These are phyloP conservation scores for Ferdinandea cuprea DNA, from an alignment of 2,888 invertebrate species.

Conservation along the genomic window DNA sequence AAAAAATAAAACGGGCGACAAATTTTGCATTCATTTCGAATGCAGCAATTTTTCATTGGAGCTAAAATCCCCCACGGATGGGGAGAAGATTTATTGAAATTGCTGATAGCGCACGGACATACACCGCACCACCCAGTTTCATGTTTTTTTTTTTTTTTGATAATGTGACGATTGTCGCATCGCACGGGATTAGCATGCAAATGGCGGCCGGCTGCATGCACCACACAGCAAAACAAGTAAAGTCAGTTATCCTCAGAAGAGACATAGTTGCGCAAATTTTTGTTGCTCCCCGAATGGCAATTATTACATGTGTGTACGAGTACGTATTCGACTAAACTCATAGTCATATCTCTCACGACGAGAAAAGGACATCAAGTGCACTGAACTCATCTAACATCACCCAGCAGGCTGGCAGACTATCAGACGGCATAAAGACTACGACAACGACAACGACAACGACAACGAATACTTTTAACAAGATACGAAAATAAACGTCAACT, in stretches of 20 bases:
- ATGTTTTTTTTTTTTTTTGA: not conserved
- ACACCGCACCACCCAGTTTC: not conserved
- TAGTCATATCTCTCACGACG: not conserved
- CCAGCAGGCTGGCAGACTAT: slow-evolving; percentile 5
- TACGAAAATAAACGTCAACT: slow-evolving; percentile 59
- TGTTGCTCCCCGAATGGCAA: not conserved
- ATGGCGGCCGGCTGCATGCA: not conserved
- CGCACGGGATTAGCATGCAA: not conserved
- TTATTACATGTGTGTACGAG: not conserved
- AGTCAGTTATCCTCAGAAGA: not conserved
- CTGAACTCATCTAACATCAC: not conserved
- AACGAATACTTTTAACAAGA: slow-evolving; percentile 13
- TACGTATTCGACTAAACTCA: not conserved
- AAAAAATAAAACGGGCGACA: not conserved
- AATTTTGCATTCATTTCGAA: slow-evolving; percentile 8
- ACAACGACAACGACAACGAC: not conserved
- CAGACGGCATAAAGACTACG: not conserved
- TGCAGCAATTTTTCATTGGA: slow-evolving; percentile 7
- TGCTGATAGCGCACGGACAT: not conserved
- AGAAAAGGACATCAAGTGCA: slow-evolving; percentile 1
- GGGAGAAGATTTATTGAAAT: slow-evolving; percentile 4
- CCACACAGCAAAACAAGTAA: not conserved
- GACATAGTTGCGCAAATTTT: not conserved
- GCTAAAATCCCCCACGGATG: not conserved
- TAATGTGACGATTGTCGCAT: slow-evolving; percentile 8